Conservation (phyloP, 2,113 vertebrate species). For the Lutjanus erythropterus region DNA sequence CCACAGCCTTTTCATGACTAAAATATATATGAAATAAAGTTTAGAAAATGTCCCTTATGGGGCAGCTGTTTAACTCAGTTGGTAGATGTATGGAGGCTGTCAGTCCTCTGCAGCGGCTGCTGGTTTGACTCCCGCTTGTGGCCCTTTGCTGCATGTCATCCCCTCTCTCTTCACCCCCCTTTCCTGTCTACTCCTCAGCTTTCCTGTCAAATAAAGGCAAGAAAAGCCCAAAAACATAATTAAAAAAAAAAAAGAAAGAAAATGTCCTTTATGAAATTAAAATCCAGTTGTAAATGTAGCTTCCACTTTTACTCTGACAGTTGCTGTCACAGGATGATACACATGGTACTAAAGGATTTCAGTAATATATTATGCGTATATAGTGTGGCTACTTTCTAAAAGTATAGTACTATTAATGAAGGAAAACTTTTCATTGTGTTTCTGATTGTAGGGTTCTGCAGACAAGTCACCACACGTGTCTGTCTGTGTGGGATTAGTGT, state of each 20-base stretch:
- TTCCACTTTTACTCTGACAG: not conserved
- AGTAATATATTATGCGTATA: not conserved
- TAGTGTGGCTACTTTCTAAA: not conserved
- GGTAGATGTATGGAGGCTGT: too few species aligned
- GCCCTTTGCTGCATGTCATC: too few species aligned
- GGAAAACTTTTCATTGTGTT: not conserved
- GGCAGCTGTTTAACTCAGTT: too few species aligned
- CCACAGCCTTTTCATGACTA: not conserved
- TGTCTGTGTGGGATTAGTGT: constrained; percentile 60
- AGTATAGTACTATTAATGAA: not conserved
- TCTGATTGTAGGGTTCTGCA: constrained; percentile 7
- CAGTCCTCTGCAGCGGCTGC: too few species aligned
- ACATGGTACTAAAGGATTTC: not conserved
- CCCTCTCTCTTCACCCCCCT: too few species aligned
- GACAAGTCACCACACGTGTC: constrained; percentile 19
- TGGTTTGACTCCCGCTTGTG: too few species aligned
- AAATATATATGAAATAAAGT: too few species aligned
- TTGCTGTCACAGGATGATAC: not conserved
- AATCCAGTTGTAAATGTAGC: not conserved
- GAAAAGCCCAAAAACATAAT: too few species aligned
- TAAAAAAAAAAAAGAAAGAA: too few species aligned
- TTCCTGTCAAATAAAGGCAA: too few species aligned
- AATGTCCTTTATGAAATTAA: rapidly evolving
- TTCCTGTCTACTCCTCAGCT: too few species aligned
- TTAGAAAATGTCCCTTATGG: rapidly evolving